These are phyloP conservation scores for Drosophila kikkawai DNA, from an alignment of 1,140 invertebrate species.

Conservation along the genomic window DNA sequence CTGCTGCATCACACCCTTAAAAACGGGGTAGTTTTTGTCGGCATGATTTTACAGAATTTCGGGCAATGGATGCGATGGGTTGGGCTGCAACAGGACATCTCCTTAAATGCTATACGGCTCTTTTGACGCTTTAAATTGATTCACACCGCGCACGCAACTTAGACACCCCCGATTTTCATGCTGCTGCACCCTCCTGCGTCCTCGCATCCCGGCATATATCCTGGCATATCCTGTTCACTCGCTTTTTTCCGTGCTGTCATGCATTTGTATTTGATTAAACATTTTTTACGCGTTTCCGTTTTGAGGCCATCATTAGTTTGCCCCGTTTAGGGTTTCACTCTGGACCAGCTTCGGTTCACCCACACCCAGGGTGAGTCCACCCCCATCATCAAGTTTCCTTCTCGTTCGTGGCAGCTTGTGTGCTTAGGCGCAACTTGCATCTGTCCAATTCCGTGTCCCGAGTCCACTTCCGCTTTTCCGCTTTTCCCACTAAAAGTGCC, in stretches of 20 bases:
- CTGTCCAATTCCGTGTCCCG: constrained; percentile 27
- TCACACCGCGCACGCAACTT: constrained; percentile 71
- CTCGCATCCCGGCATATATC: constrained; percentile 21
- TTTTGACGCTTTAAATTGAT: constrained; percentile 83
- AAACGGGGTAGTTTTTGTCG: constrained; percentile 59
- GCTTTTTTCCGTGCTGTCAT: constrained; percentile 73
- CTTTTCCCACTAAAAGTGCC: constrained; percentile 38
- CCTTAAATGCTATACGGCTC: constrained; percentile 62
- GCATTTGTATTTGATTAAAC: constrained; percentile 81
- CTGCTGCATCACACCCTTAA: constrained; percentile 30
- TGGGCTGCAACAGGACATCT: constrained; percentile 66
- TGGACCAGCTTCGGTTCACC: constrained; percentile 57
- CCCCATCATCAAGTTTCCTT: constrained; percentile 29
- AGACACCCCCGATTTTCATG: constrained; percentile 17
- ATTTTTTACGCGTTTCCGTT: constrained; percentile 82
- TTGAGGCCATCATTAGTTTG: constrained; percentile 69
- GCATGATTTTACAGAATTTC: constrained; percentile 76
- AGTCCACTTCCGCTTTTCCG: constrained; percentile 29
- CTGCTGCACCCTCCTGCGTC: constrained; percentile 48
- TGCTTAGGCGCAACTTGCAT: constrained; percentile 44
- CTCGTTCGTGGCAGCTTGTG: constrained; percentile 12
- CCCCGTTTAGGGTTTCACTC: constrained; percentile 47
- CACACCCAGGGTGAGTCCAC: constrained; percentile 19
- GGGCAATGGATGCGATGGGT: constrained; percentile 37
- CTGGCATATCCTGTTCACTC: constrained; percentile 45